Evolutionary conservation across 2,797 vertebrate genomes (phyloP).

Genomic region (Nothura maculosa): DNA sequence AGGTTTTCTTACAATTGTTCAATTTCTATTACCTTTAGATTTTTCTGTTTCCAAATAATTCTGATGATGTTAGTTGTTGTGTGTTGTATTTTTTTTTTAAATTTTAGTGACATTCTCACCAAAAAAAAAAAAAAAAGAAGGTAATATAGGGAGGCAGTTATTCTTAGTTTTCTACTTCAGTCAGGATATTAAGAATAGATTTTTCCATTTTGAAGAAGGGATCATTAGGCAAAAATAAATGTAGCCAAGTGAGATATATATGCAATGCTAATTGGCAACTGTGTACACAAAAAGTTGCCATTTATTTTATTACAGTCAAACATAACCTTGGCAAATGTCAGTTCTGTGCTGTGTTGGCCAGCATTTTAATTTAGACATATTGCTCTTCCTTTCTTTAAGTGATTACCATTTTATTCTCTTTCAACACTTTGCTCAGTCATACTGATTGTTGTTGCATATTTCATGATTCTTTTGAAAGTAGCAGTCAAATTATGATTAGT

Average conservation of each 20-base stretch:
- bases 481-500: not conserved
- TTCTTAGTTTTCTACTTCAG: slow-evolving; percentile 34
- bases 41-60: not conserved
- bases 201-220: slow-evolving; percentile 51
- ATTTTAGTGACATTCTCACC: not conserved
- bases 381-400: slow-evolving; percentile 22
- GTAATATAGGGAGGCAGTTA: slow-evolving; percentile 17
- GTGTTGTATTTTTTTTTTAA: not conserved
- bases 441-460: not conserved
- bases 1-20: not conserved
- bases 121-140: not conserved
- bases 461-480: not conserved
- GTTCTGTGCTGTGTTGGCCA: slow-evolving; percentile 68
- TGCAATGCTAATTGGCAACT: slow-evolving; percentile 74
- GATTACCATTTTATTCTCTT: slow-evolving; percentile 29
- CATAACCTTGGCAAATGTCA: slow-evolving; percentile 78
- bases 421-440: not conserved
- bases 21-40: not conserved
- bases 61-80: not conserved
- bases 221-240: slow-evolving; percentile 65
- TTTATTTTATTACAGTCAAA: slow-evolving; percentile 78
- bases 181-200: slow-evolving; percentile 52
- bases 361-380: slow-evolving; percentile 68
- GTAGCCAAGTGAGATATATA: slow-evolving; percentile 58
- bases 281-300: slow-evolving; percentile 66